A percentile compares a stretch with the other conserved stretches of the same genome.
Conservation (phyloP, 2,797 vertebrate species). For the Lepus oiostolus region DNA sequence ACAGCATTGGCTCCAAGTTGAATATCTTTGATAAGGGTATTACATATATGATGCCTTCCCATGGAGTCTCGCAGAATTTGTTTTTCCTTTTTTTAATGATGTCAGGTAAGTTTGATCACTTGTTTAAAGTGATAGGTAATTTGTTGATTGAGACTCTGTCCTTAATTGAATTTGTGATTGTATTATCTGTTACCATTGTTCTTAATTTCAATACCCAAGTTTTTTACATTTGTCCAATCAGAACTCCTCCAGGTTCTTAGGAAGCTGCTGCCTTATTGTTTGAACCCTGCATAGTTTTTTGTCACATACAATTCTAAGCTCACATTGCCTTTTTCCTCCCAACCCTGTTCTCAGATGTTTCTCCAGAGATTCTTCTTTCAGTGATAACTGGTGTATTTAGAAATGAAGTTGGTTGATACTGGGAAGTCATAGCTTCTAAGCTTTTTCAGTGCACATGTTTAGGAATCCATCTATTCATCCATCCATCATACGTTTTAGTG, state of each 20-base stretch:
- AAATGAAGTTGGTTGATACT: constrained; percentile 16
- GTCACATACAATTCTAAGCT: constrained; percentile 8
- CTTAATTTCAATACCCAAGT: constrained; percentile 42
- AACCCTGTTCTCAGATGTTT: neutral
- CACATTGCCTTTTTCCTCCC: neutral
- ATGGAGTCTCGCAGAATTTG: neutral
- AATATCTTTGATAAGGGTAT: neutral
- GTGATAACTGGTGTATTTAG: constrained; percentile 46
- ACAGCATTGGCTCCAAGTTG: too few relatives aligned
- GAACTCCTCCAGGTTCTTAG: neutral
- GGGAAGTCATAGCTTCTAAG: neutral
- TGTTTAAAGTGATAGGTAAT: constrained; percentile 7
- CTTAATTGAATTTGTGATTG: neutral
- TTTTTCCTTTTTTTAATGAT: constrained; percentile 10
- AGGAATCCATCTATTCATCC: neutral
- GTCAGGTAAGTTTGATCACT: neutral
- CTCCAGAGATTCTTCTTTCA: neutral
- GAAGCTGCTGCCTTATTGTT: neutral
- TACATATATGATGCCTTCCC: neutral
- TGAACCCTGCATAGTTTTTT: constrained; percentile 17
- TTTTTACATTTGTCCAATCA: constrained; percentile 24
- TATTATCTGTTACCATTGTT: constrained; percentile 29
- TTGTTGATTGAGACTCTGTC: neutral
- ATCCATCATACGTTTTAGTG: neutral
- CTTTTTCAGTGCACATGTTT: constrained; percentile 1